Base-by-base conservation (phyloP, 2,113 vertebrate genomes). In the Nettapus auritus region DNA sequence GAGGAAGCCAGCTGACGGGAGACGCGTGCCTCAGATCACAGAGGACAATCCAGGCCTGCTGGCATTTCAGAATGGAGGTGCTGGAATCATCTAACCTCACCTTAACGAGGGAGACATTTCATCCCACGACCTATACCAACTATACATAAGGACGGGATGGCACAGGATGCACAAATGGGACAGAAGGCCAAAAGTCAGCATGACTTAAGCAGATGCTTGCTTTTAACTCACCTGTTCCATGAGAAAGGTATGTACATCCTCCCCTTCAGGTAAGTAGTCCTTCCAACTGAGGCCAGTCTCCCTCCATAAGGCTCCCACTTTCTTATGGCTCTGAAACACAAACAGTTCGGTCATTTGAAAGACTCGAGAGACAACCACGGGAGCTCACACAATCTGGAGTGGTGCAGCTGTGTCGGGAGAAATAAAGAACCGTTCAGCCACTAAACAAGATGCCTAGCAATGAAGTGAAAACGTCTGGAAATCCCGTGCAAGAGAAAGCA, bases 301-400 rank as follows among this genome's bases (percentile, higher is more conserved):
- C 94, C 98, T 99, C 99, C 99, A 99, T 68, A 99, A 97, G 95
- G 98, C 98, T 91, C 98, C 99, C 92, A 99, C 99, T 98, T 98
- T 99, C 98, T 99, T 99, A 99, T 99, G 99, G 99, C 99, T 99
- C 99, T 99, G 97, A 92, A 97, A 98, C 60, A 96, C 89, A 98
- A 90, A 71, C 4, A 50, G 19, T 74, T 73, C 13, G 42, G 34
- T 28, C 28, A 29, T 44, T 70, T 94, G 63, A 66, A 79, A 46
- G 77, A 14, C 59, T 8, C 28, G 60, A 55, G n/a, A 66, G 34
- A 17, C 44, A 26, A 52, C 7, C 25, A 0, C 5, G 48, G 77
- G 21, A 38, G 33, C 48, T 87, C 50, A 17, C 56, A 52, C 25
- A 62, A 50, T 63, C 52, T 3, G 16, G 36, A 75, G 56, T 5